Base-by-base conservation (phyloP, 2,113 vertebrate genomes). In the Aldabrachelys gigantea region DNA sequence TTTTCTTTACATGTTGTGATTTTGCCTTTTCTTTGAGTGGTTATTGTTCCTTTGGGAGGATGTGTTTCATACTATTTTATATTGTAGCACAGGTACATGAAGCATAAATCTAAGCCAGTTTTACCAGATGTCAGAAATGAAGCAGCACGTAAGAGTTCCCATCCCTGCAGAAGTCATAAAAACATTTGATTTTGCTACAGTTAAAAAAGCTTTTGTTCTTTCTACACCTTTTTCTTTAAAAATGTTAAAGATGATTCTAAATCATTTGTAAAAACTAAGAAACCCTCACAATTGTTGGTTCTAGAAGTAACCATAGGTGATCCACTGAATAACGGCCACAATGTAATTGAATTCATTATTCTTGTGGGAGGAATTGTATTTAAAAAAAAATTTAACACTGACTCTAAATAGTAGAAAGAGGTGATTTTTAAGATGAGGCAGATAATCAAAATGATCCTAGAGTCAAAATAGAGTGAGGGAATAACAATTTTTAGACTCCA, bases 11-110 rank as follows among this genome's bases (percentile, higher is more conserved):
- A 87, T 96, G 95, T 85, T 59, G 24, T 92, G 31, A 0, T 79
- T 96, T 91, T 92, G 53, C 16, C 56, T 96, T 96, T 96, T 94
- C 62, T 41, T 90, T 93, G 80, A 93, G 6, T 90, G 44, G 10
- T 94, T 82, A 59, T 89, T 95, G 82, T 79, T 96, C 87, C 87
- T 94, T 82, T 91, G 69, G 21, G 82, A 3, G 41, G 4, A 57
- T 93, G 91, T n/a, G 3, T 91, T 89, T 78, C 17, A 52, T 65
- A 19, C 27, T 90, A 82, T 87, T 93, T 94, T 93, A 54, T 65
- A 76, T 85, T 85, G 47, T 27, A 87, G n/a, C 8, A 17, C 69
- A 24, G 21, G 79, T 89, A 69, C 59, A 91, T 79, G 27, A 41
- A 93, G 87, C 69, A 83, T 59, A 92, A 97, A 89, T 85, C 79